Percentiles rank a stretch among this genome's conserved stretches.
phyloP scores from a whole-genome alignment of 1,140 invertebrate genomes.

The Sipha flava region DNA sequence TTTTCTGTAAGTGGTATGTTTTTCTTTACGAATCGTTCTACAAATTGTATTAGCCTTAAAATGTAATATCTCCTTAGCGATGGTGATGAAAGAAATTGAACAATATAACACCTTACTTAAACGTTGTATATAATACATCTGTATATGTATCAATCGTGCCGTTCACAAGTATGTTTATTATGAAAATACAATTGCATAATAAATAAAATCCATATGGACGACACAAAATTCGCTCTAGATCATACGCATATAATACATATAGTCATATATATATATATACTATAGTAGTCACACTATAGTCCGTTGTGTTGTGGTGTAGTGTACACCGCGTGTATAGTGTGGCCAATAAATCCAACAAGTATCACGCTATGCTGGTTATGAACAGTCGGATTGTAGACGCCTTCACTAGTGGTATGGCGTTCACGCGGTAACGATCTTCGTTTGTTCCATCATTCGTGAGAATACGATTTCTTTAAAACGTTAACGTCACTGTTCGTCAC shows the following conservation, averaged over 20 bases:
- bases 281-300: background rate
- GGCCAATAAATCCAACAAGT: background rate
- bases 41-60: too few species aligned
- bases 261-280: too few species aligned
- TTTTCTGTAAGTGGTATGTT: too few species aligned
- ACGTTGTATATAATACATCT: too few species aligned
- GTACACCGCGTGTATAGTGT: too few species aligned
- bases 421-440: background rate
- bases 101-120: too few species aligned
- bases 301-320: background rate
- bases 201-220: background rate
- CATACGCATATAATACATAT: background rate
- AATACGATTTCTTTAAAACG: background rate
- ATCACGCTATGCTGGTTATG: background rate
- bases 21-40: too few species aligned
- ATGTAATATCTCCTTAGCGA: too few species aligned
- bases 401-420: background rate
- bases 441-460: background rate
- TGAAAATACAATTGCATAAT: background rate
- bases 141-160: background rate
- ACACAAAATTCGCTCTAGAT: background rate
- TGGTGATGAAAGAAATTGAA: too few species aligned
- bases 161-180: background rate
- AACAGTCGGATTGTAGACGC: slow-evolving; percentile 20
- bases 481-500: background rate